Evolutionary conservation across 2,797 vertebrate genomes (phyloP), one percentile per base, ranked within the genome.

Genomic region (Balearica regulorum): DNA sequence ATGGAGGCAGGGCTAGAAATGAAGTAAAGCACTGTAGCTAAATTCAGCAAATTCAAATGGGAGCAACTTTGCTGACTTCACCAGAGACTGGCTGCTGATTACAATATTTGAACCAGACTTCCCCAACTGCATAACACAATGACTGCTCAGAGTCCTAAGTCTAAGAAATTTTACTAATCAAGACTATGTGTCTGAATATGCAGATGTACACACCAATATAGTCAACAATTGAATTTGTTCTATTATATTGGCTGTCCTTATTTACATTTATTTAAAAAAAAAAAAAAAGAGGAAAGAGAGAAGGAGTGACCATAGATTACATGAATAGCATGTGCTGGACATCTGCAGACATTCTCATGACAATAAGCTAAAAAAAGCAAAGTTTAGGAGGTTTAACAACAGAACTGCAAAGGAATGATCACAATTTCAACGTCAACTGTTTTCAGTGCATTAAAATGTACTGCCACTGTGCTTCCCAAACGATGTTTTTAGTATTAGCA

Each of bases 1-100:
- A 87, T 57, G 61, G 31, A 91, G 91, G 62, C 64, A 81, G 62
- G 41, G 29, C 58, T 90, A 61, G 54, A 88, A 88, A 87, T 46
- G 41, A 73, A 93, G 60, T 33, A 89, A 89, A 82, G 44, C n/a
- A 35, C n/a, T 62, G 69, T 18, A 82, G 46, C 57, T 90, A 88
- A 94, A 96, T 95, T 66, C 43, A 89, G 79, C 43, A 79, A 76
- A 96, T 88, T 87, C 87, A 96, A 89, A 89, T 58, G 44, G 66
- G 60, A 96, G 16, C 57, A 82, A 55, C 75, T 91, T 58, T 76
- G 81, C 87, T 94, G 78, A 84, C 81, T 94, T 95, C 44, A 57
- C 64, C 82, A 88, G 75, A 65, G 72, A 54, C 76, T 61, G 66
- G 35, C 35, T 92, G 54, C 66, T 95, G 57, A 69, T 92, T 83